These are phyloP conservation scores for Erinaceus europaeus DNA, from an alignment of 2,113 vertebrate genomes.

Conservation along the genomic window DNA sequence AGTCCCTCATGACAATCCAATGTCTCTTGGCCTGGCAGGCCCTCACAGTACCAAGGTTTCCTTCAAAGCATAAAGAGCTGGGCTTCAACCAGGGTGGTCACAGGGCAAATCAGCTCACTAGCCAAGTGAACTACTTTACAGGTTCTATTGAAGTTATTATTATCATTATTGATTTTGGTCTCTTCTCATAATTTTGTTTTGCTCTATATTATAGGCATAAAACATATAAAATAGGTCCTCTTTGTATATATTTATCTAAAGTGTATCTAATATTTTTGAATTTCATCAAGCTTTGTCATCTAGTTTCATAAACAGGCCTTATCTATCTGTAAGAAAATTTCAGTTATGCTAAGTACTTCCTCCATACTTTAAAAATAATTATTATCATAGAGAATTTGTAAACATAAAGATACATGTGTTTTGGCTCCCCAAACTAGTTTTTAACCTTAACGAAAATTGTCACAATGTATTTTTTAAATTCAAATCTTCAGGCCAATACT, in stretches of 20 bases:
- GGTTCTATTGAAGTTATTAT: no score
- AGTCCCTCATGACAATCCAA: no score
- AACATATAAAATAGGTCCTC: neutral
- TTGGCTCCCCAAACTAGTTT: neutral
- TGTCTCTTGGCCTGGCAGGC: no score
- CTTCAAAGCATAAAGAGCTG: no score
- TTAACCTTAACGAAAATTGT: neutral
- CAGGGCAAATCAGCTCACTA: no score
- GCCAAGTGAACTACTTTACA: no score
- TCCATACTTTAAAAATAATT: neutral
- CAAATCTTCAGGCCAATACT: no score
- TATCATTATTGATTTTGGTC: no score
- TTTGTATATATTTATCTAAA: neutral
- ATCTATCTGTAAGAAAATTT: neutral
- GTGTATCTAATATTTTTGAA: neutral
- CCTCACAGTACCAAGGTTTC: no score
- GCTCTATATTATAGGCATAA: neutral
- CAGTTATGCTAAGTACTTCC: neutral
- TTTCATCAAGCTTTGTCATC: neutral
- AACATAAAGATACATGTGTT: neutral
- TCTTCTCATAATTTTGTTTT: neutral
- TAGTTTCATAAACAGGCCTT: neutral
- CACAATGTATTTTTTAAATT: no score
- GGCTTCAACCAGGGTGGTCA: no score
- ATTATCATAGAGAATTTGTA: neutral